Percentiles rank a stretch among this genome's conserved stretches.
These are phyloP conservation scores for Bungarus multicinctus DNA, from an alignment of 2,113 vertebrate genomes.

Conservation along the genomic window DNA sequence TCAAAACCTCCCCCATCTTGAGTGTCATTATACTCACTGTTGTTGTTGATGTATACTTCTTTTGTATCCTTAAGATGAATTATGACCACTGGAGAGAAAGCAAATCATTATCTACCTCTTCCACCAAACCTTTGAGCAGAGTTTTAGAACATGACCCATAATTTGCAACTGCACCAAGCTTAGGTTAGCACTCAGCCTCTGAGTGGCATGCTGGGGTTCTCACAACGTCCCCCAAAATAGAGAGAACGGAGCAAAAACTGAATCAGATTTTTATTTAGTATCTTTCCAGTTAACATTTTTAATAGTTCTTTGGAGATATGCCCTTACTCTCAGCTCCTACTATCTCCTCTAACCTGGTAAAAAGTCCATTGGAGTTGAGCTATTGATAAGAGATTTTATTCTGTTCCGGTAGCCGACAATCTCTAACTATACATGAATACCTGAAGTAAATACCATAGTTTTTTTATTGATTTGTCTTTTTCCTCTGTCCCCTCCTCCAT, in stretches of 20 bases:
- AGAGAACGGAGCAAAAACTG: background rate
- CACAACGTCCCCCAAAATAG: background rate
- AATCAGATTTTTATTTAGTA: background rate
- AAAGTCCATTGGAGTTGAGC: background rate
- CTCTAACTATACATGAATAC: background rate
- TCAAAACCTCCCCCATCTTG: background rate
- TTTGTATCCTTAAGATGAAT: background rate
- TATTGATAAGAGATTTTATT: background rate
- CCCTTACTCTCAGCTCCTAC: background rate
- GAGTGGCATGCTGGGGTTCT: background rate
- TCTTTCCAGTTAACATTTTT: background rate
- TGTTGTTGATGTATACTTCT: background rate
- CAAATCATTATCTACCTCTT: background rate
- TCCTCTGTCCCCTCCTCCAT: background rate
- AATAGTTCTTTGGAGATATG: background rate
- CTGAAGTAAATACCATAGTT: background rate
- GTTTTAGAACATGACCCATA: no score
- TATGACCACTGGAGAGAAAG: background rate
- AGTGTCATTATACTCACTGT: background rate
- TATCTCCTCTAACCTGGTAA: background rate
- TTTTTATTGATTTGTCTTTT: background rate
- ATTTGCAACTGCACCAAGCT: background rate
- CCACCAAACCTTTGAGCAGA: background rate
- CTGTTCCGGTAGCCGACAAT: background rate
- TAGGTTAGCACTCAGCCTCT: background rate